These are phyloP conservation scores for Plecturocebus donacophilus DNA, from an alignment of 2,113 vertebrate species.

Conservation along the genomic window DNA sequence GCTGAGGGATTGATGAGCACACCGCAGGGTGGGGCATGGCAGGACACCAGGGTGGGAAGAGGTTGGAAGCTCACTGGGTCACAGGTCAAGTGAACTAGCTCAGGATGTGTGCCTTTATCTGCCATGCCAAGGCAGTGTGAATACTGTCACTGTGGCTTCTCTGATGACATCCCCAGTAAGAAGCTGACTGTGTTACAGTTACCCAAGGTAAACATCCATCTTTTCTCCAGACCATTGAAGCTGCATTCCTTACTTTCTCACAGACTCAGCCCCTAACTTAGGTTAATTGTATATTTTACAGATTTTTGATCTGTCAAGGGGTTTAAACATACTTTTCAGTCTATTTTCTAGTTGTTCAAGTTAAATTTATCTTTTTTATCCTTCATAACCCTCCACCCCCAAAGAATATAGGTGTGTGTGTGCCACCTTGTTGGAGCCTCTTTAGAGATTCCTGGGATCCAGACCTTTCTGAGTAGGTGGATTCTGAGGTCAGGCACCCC, in stretches of 20 bases:
- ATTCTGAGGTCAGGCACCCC: background rate
- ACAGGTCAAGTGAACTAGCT: background rate
- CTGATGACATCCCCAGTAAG: background rate
- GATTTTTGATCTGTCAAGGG: background rate
- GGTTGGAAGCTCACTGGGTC: background rate
- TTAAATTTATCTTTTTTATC: background rate
- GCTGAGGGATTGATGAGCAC: background rate
- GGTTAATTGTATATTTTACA: rapidly evolving
- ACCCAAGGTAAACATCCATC: background rate
- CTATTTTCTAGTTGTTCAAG: background rate
- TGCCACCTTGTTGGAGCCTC: background rate
- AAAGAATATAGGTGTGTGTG: background rate
- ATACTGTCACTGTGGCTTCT: background rate
- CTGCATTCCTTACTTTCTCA: background rate
- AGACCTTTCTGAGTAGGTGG: background rate
- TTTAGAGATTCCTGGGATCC: background rate
- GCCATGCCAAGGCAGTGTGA: rapidly evolving
- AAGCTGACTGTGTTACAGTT: rapidly evolving
- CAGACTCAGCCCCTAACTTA: background rate
- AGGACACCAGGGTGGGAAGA: background rate
- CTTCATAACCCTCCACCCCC: background rate
- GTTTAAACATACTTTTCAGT: background rate
- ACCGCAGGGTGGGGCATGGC: background rate
- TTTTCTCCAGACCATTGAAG: background rate
- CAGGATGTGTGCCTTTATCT: background rate